Base-by-base conservation (phyloP, 2,797 vertebrate species). In the Emys orbicularis region DNA sequence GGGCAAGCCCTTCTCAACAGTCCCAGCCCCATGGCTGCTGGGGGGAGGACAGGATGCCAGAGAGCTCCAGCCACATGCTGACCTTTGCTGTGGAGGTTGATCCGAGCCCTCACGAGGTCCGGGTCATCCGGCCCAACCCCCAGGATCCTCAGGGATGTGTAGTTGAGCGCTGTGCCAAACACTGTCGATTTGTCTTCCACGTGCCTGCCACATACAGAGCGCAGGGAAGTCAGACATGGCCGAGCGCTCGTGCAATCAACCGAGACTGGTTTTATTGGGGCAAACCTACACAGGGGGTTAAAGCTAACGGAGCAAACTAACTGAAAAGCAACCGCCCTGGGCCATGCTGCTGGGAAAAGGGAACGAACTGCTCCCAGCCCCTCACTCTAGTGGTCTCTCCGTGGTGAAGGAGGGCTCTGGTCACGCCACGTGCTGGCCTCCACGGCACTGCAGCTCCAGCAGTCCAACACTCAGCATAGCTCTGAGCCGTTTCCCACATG, bases 61-160 rank as follows among this genome's bases (percentile, higher is more conserved):
- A 74, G 27, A 52, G 29, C 9, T 13, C 44, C 21, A 56, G 44
- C 12, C 49, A 19, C 0, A n/a, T 13, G 3, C 92, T 68, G 80
- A 99, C 99, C 99, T 99, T 99, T 99, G 97, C 98, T 98, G 96
- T 99, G 99, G 89, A 99, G 98, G 97, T 99, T 98, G 97, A 98
- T 99, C 81, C 99, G 98, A 89, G 99, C 99, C 34, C 98, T 98
- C 12, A 99, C 98, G 93, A 99, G 3, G 37, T 99, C 99, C 29
- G 99, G 99, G 87, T 99, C 99, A 59, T 99, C 99, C 1, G 99
- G 98, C 4, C 98, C 99, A 0, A 99, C 82, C 11, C 99, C 99
- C 92, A 99, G 98, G 82, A 99, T 99, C 95, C 99, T 98, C 87
- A 99, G 93, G 4, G 99, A 98, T 68, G 98, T 92, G 21, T 99